These are phyloP conservation scores for Ctenodactylus gundi DNA, from an alignment of 2,113 vertebrate species.

Conservation along the genomic window DNA sequence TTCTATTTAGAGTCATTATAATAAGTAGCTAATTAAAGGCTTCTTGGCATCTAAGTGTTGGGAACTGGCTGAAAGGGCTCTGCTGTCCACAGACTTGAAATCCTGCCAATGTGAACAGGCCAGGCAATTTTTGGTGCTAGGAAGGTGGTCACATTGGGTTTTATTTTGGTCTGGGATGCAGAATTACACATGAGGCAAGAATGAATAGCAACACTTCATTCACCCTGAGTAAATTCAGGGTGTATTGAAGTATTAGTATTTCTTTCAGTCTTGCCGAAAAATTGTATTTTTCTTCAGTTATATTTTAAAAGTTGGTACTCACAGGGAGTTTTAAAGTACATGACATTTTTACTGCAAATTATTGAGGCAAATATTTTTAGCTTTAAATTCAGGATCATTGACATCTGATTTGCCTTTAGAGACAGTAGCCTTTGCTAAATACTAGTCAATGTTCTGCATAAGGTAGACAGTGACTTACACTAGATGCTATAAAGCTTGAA, in stretches of 20 bases:
- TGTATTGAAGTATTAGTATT: neutral
- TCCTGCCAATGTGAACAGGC: neutral
- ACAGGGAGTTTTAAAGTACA: neutral
- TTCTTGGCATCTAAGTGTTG: constrained; percentile 40
- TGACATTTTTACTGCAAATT: neutral
- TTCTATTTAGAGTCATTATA: constrained; percentile 66
- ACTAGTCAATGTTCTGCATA: neutral
- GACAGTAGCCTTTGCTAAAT: neutral
- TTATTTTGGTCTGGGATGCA: constrained; percentile 25
- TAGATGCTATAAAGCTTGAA: neutral
- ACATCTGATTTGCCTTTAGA: neutral
- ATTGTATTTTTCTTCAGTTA: neutral
- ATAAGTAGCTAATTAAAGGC: constrained; percentile 69
- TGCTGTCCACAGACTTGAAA: constrained; percentile 25
- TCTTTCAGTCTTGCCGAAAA: neutral
- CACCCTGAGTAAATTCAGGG: neutral
- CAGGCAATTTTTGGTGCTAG: neutral
- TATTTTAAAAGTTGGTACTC: neutral
- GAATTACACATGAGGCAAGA: constrained; percentile 14
- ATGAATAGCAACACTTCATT: neutral
- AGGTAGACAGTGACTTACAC: neutral
- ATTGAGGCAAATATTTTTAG: neutral
- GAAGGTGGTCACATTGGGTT: neutral
- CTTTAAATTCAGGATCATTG: neutral
- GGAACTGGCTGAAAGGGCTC: constrained; percentile 20